These are phyloP conservation scores for Heteromyza rotundicornis DNA, from an alignment of 2,888 invertebrate genomes.

Conservation along the genomic window DNA sequence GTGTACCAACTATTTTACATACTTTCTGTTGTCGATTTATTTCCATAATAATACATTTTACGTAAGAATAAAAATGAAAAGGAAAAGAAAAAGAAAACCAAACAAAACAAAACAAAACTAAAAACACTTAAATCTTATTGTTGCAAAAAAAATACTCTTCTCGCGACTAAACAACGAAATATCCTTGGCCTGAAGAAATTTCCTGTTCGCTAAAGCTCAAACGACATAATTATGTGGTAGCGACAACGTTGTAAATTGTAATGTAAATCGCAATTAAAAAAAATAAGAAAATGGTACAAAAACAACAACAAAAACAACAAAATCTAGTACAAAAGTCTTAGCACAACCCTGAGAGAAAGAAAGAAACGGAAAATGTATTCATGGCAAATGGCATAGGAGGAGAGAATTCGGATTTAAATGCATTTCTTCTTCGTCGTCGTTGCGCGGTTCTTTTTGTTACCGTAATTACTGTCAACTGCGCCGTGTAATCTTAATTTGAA, in stretches of 20 bases:
- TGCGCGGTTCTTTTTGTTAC: conserved; percentile 17
- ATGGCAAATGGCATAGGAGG: not conserved
- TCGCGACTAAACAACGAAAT: too few relatives aligned
- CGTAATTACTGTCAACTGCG: conserved; percentile 40
- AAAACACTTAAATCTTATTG: too few relatives aligned
- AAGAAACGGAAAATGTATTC: not conserved
- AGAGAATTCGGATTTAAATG: conserved; percentile 6
- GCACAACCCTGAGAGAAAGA: not conserved
- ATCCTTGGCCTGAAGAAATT: conserved; percentile 31
- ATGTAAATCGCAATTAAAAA: conserved; percentile 10
- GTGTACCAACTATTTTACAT: too few relatives aligned
- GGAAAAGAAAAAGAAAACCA: too few relatives aligned
- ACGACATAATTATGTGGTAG: conserved; percentile 26
- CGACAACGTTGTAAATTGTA: conserved; percentile 34
- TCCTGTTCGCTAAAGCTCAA: conserved; percentile 21
- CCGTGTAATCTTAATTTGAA: conserved; percentile 23
- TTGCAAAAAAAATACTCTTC: too few relatives aligned
- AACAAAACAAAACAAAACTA: too few relatives aligned
- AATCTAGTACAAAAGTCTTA: not conserved
- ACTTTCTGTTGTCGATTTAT: too few relatives aligned
- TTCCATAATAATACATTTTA: too few relatives aligned
- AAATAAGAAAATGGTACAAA: not conserved
- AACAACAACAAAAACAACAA: not conserved
- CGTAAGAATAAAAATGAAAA: too few relatives aligned
- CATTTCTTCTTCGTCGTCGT: not conserved